phyloP scores from a whole-genome alignment of 2,888 invertebrate genomes.

The Tineola bisselliella region DNA sequence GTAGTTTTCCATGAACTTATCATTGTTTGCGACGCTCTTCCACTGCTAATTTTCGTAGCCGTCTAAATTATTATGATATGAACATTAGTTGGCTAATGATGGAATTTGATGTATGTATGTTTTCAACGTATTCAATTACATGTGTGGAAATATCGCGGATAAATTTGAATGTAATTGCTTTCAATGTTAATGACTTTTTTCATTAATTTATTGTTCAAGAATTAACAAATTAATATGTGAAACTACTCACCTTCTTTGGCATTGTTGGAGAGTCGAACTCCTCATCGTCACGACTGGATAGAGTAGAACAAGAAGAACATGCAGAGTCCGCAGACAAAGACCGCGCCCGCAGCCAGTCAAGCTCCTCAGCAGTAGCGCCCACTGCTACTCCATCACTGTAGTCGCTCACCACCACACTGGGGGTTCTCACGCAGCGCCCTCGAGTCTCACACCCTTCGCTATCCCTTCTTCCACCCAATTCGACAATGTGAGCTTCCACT shows the following conservation, averaged over 20 bases:
- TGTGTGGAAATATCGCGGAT: too few species aligned
- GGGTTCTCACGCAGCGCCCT: conserved; percentile 76
- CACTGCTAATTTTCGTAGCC: too few species aligned
- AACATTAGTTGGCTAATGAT: too few species aligned
- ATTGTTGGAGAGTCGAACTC: conserved; percentile 47
- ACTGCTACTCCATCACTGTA: conserved; percentile 76
- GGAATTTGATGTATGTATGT: too few species aligned
- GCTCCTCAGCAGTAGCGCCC: conserved; percentile 56
- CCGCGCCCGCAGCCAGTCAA: conserved; percentile 53
- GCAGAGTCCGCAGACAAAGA: conserved; percentile 74
- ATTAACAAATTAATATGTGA: too few species aligned
- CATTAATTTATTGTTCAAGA: too few species aligned
- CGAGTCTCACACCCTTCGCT: conserved; percentile 59
- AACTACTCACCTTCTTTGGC: conserved; percentile 57
- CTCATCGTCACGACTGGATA: conserved; percentile 76
- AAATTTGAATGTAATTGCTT: too few species aligned
- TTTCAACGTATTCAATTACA: too few species aligned
- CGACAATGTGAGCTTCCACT: conserved; percentile 67
- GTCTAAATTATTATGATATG: too few species aligned
- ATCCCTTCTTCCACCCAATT: conserved; percentile 59
- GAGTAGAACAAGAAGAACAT: conserved; percentile 79
- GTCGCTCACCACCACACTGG: conserved; percentile 88
- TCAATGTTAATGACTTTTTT: too few species aligned
- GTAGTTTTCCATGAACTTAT: background rate
- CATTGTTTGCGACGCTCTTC: background rate